These are phyloP conservation scores for Cyprinodon tularosa DNA, from an alignment of 2,113 vertebrate genomes.

Conservation along the genomic window DNA sequence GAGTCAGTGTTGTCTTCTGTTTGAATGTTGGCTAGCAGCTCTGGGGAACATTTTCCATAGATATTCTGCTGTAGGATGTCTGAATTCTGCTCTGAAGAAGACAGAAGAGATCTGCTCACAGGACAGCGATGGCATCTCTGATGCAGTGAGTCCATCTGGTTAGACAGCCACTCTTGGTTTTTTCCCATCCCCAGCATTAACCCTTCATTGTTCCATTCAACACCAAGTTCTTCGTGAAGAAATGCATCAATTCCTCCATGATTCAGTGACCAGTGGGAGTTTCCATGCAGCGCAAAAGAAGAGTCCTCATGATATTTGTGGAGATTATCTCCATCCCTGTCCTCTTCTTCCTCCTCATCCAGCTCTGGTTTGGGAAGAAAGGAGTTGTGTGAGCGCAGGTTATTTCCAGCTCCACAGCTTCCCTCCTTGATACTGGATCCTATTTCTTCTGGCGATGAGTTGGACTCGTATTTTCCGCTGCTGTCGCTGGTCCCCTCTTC, in stretches of 20 bases:
- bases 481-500: constrained; percentile 69
- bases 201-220: constrained; percentile 69
- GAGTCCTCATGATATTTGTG: constrained; percentile 78
- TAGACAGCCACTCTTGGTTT: constrained; percentile 65
- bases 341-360: constrained; percentile 80
- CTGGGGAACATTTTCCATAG: constrained; percentile 82
- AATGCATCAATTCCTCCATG: constrained; percentile 50
- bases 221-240: constrained; percentile 13
- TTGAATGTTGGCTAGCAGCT: constrained; percentile 80
- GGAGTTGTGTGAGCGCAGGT: constrained; percentile 82
- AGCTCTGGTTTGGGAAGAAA: constrained; percentile 83
- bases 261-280: constrained; percentile 66
- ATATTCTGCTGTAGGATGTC: constrained; percentile 70
- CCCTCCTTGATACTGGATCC: constrained; percentile 68
- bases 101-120: constrained; percentile 73
- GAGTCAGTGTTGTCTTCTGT: constrained; percentile 88
- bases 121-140: constrained; percentile 72
- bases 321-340: constrained; percentile 73
- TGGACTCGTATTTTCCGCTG: constrained; percentile 65
- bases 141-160: constrained; percentile 72
- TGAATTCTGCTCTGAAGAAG: constrained; percentile 80
- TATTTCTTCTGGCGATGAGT: constrained; percentile 62
- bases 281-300: constrained; percentile 88
- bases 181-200: constrained; percentile 72
- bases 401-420: constrained; percentile 55